Percentiles rank a stretch among this genome's conserved stretches.
phyloP scores from a whole-genome alignment of 1,140 invertebrate genomes.

The Asobara japonica region DNA sequence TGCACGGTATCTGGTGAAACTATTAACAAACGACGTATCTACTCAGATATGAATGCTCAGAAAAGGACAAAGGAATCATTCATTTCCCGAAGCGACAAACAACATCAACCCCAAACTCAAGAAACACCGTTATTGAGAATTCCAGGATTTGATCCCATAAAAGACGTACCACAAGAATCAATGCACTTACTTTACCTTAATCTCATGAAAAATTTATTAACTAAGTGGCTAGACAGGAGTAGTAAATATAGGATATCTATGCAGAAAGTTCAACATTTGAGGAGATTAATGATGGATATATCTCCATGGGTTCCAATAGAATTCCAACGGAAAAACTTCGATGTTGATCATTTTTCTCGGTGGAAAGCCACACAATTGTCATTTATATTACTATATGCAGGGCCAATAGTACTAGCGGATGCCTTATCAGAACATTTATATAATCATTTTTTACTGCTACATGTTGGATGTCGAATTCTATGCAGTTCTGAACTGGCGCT shows the following conservation, averaged over 20 bases:
- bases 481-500: conserved; percentile 1
- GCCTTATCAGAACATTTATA: conserved; percentile 22
- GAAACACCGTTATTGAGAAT: neutral
- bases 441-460: conserved; percentile 28
- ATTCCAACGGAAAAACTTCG: conserved; percentile 17
- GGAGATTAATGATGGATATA: neutral
- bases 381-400: conserved; percentile 26
- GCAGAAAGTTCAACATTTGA: neutral
- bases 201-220: neutral
- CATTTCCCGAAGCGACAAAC: neutral
- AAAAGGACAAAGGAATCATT: neutral
- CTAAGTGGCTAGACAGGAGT: neutral
- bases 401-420: conserved; percentile 16
- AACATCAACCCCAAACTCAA: neutral
- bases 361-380: conserved; percentile 22
- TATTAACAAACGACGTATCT: neutral
- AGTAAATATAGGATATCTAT: neutral
- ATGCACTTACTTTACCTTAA: neutral
- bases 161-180: neutral
- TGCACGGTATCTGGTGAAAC: neutral
- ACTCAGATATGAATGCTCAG: neutral
- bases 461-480: conserved; percentile 31
- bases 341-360: neutral
- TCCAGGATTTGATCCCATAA: neutral
- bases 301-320: neutral